Conservation (phyloP, 2,797 vertebrate genomes). For the Tangara arthus region DNA sequence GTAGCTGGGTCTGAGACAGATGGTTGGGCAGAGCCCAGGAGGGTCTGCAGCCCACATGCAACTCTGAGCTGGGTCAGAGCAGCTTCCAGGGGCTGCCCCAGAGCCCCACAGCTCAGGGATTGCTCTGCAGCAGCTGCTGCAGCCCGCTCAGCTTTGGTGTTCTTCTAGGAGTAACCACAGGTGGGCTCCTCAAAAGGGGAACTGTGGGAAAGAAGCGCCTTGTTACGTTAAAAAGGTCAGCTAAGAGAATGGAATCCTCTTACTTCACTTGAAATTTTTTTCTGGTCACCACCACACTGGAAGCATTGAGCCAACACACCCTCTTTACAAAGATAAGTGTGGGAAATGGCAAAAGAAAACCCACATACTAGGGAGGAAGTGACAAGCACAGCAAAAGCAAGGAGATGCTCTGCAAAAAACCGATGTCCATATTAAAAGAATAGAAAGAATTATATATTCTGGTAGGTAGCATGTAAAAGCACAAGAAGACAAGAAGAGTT, state of each 20-base stretch:
- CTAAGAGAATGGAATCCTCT: not conserved
- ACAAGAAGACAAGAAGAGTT: not conserved
- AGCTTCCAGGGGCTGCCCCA: not conserved
- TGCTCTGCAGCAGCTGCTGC: accelerated
- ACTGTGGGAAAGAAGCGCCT: not conserved
- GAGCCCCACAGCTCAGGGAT: not conserved
- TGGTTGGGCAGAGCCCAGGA: not conserved
- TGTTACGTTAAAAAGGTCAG: not conserved
- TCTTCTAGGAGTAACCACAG: not conserved
- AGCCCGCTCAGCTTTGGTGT: accelerated
- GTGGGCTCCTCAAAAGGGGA: not conserved
- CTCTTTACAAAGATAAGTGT: not conserved
- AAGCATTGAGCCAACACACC: not conserved
- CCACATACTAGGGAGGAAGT: not conserved
- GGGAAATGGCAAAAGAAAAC: not conserved
- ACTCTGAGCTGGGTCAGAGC: not conserved
- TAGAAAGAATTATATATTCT: not conserved
- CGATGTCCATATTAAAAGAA: not conserved
- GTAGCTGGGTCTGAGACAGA: not conserved
- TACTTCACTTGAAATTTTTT: not conserved
- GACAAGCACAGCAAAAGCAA: not conserved
- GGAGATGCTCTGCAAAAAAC: not conserved
- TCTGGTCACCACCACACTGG: not conserved
- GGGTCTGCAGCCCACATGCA: not conserved
- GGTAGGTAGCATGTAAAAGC: not conserved